These are phyloP conservation scores for Hyppa rectilinea DNA, from an alignment of 2,888 invertebrate species.

Conservation along the genomic window DNA sequence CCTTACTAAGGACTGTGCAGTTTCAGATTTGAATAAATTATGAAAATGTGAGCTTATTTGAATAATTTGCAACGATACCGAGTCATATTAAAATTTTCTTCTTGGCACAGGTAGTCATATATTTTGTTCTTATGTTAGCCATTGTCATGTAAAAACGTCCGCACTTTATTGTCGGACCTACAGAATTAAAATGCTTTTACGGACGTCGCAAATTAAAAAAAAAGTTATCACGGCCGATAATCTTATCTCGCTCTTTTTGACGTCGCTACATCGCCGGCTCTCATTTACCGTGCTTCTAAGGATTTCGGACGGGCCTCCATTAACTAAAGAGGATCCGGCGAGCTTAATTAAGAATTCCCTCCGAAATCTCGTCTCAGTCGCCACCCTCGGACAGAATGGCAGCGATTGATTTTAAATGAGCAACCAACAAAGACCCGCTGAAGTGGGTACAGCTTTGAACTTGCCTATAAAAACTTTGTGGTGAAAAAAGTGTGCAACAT, in stretches of 20 bases:
- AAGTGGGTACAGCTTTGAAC: constrained; percentile 77
- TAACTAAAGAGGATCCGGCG: constrained; percentile 87
- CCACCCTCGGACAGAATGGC: constrained; percentile 84
- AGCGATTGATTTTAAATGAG: constrained; percentile 90
- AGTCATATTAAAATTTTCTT: constrained; percentile 38
- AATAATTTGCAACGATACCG: constrained; percentile 53
- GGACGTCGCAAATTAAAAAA: constrained; percentile 75
- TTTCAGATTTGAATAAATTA: constrained; percentile 61
- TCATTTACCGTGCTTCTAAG: constrained; percentile 84
- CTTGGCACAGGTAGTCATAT: constrained; percentile 4
- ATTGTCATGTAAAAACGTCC: constrained; percentile 45
- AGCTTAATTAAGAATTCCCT: constrained; percentile 90
- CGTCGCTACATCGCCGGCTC: constrained; percentile 74
- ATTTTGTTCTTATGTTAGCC: constrained; percentile 21
- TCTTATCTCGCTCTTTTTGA: constrained; percentile 79
- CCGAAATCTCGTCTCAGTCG: constrained; percentile 84
- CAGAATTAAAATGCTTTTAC: constrained; percentile 68
- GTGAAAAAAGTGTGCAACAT: constrained; percentile 70
- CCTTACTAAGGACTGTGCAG: constrained; percentile 29
- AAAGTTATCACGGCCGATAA: constrained; percentile 75
- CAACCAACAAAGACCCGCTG: constrained; percentile 80
- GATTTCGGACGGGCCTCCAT: constrained; percentile 85
- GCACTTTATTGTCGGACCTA: constrained; percentile 37
- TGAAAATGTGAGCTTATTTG: constrained; percentile 51
- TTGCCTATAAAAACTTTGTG: constrained; percentile 81